These are phyloP conservation scores for Enteromius thamalakanensis DNA, from an alignment of 2,797 vertebrate species.

Conservation along the genomic window DNA sequence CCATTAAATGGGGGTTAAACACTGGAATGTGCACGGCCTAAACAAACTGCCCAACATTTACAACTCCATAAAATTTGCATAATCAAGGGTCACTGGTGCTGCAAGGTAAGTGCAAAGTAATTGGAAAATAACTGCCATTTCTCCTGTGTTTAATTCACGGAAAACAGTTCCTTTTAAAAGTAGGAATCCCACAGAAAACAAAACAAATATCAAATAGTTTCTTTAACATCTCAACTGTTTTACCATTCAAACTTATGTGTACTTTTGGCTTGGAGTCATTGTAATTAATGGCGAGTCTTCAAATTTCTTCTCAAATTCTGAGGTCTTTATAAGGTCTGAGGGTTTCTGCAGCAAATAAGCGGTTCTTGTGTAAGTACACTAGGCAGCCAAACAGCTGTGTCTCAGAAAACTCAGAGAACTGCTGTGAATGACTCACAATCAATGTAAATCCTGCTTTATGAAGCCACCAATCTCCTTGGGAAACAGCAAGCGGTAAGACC, in stretches of 20 bases:
- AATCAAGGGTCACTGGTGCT: conserved; percentile 70
- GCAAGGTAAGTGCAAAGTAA: conserved; percentile 36
- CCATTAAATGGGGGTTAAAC: conserved; percentile 79
- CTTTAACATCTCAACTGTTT: not conserved
- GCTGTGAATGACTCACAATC: conserved; percentile 50
- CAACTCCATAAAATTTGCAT: conserved; percentile 70
- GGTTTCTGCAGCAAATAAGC: not conserved
- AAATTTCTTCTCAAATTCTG: not conserved
- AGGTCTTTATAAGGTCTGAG: not conserved
- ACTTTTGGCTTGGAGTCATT: not conserved
- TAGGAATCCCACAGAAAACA: not conserved
- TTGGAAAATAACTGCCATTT: conserved; percentile 42
- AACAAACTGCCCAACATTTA: conserved; percentile 67
- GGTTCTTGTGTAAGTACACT: not conserved
- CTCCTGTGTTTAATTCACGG: not conserved
- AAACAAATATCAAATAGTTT: not conserved
- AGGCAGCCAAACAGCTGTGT: not conserved
- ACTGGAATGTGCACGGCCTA: conserved; percentile 72
- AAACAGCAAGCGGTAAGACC: conserved; percentile 50
- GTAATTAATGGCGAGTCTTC: not conserved
- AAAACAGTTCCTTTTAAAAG: conserved; percentile 26
- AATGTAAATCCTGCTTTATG: conserved; percentile 69
- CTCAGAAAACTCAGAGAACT: conserved; percentile 15
- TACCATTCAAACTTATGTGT: not conserved
- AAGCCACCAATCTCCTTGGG: conserved; percentile 60